Conservation (phyloP, 2,888 invertebrate species). For the Drosophila anomelani region DNA sequence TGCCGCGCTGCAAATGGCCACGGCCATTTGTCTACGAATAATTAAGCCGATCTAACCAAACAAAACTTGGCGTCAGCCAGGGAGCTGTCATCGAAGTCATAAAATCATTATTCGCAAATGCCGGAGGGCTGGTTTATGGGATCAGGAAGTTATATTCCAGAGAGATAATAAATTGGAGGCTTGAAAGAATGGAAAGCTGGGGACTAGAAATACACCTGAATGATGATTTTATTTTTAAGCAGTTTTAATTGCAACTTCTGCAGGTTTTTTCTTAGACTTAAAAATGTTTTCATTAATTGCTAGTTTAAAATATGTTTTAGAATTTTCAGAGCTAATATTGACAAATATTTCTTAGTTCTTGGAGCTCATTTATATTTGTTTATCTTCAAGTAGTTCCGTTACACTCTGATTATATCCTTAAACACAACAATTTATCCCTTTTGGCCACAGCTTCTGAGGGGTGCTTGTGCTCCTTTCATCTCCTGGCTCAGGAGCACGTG, state of each 20-base stretch:
- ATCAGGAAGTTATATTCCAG: constrained; percentile 71
- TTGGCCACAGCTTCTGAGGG: constrained; percentile 1
- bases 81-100: constrained; percentile 71
- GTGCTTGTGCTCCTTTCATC: background rate
- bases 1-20: constrained; percentile 34
- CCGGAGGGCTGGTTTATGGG: constrained; percentile 57
- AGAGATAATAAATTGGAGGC: constrained; percentile 9
- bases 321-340: too few relatives aligned
- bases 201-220: background rate
- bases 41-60: constrained; percentile 66
- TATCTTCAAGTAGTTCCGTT: background rate
- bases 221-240: too few relatives aligned
- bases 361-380: background rate
- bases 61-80: constrained; percentile 36
- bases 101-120: constrained; percentile 67
- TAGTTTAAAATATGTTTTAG: too few relatives aligned
- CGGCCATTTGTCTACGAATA: constrained; percentile 48
- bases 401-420: background rate
- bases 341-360: background rate
- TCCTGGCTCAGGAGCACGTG: constrained; percentile 32
- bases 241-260: background rate
- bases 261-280: background rate
- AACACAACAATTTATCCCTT: background rate
- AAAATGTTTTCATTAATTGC: too few relatives aligned
- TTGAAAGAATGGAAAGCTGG: background rate